These are phyloP conservation scores for Champsocephalus esox DNA, from an alignment of 2,797 vertebrate species.

Conservation along the genomic window DNA sequence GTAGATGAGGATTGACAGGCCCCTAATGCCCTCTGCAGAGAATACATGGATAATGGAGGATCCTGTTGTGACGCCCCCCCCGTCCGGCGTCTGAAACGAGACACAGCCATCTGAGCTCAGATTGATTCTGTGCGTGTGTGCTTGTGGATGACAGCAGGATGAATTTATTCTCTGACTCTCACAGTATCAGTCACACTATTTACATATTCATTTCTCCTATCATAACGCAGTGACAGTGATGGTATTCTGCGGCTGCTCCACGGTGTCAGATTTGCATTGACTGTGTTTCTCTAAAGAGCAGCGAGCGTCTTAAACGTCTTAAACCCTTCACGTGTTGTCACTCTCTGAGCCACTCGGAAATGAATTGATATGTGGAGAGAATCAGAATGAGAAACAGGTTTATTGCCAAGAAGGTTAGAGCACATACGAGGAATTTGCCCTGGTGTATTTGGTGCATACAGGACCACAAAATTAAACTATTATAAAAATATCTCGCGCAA, in stretches of 20 bases:
- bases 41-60: conserved; percentile 80
- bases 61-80: conserved; percentile 72
- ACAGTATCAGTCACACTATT: conserved; percentile 68
- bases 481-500: no score
- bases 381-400: no score
- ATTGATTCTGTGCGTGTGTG: conserved; percentile 61
- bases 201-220: conserved; percentile 76
- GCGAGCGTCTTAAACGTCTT: conserved; percentile 32
- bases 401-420: no score
- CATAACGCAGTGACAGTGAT: conserved; percentile 70
- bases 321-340: conserved; percentile 40
- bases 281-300: conserved; percentile 23
- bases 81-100: conserved; percentile 70
- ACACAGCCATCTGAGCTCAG: conserved; percentile 75
- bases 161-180: conserved; percentile 71
- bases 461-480: no score
- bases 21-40: conserved; percentile 75
- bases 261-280: conserved; percentile 43
- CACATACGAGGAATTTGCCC: no score
- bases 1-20: conserved; percentile 79
- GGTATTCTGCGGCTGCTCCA: conserved; percentile 55
- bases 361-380: conserved; percentile 4
- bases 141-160: conserved; percentile 64
- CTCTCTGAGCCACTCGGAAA: conserved; percentile 19
- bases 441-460: no score